Base-by-base conservation (phyloP, 2,797 vertebrate genomes). In the Trematomus bernacchii region DNA sequence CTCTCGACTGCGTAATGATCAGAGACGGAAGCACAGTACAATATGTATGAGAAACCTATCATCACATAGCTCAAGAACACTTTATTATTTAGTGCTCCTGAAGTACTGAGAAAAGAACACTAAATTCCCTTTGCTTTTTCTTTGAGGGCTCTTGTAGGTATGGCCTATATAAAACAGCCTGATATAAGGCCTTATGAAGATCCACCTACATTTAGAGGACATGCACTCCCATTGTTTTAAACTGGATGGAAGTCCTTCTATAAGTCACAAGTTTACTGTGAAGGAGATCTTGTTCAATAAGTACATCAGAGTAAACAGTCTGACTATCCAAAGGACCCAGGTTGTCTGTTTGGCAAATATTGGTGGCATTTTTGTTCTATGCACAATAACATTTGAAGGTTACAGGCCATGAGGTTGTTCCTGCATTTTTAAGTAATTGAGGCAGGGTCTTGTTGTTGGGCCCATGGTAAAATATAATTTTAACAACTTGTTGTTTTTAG, bases 41-140 rank as follows among this genome's bases (percentile, higher is more conserved):
- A 50, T 43, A 55, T 53, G 42, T 13, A 66, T 15, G 46, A 65
- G 37, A 53, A n/a, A 46, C 68, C 47, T 18, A 50, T 59, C 46
- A 53, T 54, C 19, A 68, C 15, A 48, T 18, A 9, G 54, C 47
- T 57, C 2, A 53, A 42, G 16, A 46, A 51, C 30, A 48, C 18
- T 23, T 40, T 13, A 58, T 40, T 58, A 59, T 60, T 19, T 37
- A 46, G 16, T 2, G 42, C 14, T 53, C 3, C 30, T 55, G 21
- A 72, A 43, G 14, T 23, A 14, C 19, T 55, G 30, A 77, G 23
- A 3, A 54, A 14, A 52, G 58, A 1, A 42, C 15, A 27, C 12
- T 12, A 0, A 19, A 54, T 63, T 12, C 1, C 2, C 15, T 44
- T 10, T 14, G 4, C 18, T 43, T 50, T 59, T 52, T 37, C 23